phyloP scores from a whole-genome alignment of 30 jellyfish, hydroid and myxozoan genomes.

The Hydractinia symbiolongicarpus region DNA sequence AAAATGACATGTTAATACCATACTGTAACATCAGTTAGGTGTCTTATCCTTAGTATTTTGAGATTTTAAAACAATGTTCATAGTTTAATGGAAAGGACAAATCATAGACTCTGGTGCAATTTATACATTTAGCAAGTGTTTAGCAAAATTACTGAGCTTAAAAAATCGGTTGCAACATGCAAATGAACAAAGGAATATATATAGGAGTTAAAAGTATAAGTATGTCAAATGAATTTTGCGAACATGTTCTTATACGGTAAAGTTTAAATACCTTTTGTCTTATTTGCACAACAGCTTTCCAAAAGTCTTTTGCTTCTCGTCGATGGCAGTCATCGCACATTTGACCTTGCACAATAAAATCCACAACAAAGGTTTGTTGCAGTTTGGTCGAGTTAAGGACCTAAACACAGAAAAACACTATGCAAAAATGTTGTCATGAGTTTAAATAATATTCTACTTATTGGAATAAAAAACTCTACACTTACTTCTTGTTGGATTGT shows the following conservation, averaged over 20 bases:
- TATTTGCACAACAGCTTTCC: constrained; percentile 98
- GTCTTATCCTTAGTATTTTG: no score
- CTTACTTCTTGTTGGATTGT: constrained; percentile 95
- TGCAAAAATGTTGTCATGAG: neutral
- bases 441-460: neutral
- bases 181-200: neutral
- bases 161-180: neutral
- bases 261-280: constrained; percentile 74
- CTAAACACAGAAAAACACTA: constrained; percentile 20
- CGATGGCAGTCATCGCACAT: constrained; percentile 98
- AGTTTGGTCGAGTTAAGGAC: constrained; percentile 93
- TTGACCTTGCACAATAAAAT: constrained; percentile 85
- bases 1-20: no score
- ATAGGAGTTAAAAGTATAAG: neutral
- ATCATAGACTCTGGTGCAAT: no score
- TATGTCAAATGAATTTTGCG: neutral
- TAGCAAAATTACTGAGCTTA: no score
- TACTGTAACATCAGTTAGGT: no score
- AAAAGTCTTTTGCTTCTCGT: constrained; percentile 94
- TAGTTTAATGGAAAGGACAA: no score
- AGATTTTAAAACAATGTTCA: no score
- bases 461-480: neutral
- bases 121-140: no score
- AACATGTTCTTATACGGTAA: neutral
- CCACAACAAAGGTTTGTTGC: constrained; percentile 96